Evolutionary conservation across 35 echinoderm and acorn worm species (phyloP).

Genomic region (Stichopus chloronotus): DNA sequence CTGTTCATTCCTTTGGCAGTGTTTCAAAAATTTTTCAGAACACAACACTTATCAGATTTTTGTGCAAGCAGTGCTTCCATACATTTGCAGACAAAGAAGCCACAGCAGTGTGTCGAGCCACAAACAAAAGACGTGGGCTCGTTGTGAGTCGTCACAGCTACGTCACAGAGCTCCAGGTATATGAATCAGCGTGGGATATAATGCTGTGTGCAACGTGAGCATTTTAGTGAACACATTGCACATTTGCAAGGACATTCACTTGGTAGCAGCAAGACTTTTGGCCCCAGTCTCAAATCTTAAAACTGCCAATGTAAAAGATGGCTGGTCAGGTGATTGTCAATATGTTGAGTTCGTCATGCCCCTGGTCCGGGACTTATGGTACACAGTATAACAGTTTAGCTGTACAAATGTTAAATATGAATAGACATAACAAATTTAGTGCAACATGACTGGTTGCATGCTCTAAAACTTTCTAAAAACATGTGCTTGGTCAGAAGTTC

Average conservation of each 20-base stretch:
- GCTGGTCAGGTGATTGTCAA: background rate
- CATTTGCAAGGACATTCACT: background rate
- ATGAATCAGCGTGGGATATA: no score
- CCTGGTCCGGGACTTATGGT: no score
- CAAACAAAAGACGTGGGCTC: constrained; percentile 1
- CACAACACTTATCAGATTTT: background rate
- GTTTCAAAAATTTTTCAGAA: background rate
- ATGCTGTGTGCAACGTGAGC: no score
- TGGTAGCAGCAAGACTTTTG: background rate
- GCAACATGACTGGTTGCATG: background rate
- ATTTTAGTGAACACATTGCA: no score
- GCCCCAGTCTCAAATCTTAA: background rate
- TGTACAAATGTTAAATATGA: constrained; percentile 11
- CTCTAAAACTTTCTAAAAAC: background rate
- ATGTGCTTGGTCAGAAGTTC: background rate
- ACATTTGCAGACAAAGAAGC: background rate
- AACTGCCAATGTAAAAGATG: background rate
- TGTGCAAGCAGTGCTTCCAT: background rate
- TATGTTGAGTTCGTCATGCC: background rate
- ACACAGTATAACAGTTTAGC: background rate
- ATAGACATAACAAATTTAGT: background rate
- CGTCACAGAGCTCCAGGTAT: no score
- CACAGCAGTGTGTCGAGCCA: background rate
- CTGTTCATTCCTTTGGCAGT: constrained; percentile 15
- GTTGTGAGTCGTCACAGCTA: background rate